A percentile compares a stretch with the other conserved stretches of the same genome.
These are phyloP conservation scores for Brevimyrus niger DNA, from an alignment of 2,113 vertebrate genomes.

Conservation along the genomic window DNA sequence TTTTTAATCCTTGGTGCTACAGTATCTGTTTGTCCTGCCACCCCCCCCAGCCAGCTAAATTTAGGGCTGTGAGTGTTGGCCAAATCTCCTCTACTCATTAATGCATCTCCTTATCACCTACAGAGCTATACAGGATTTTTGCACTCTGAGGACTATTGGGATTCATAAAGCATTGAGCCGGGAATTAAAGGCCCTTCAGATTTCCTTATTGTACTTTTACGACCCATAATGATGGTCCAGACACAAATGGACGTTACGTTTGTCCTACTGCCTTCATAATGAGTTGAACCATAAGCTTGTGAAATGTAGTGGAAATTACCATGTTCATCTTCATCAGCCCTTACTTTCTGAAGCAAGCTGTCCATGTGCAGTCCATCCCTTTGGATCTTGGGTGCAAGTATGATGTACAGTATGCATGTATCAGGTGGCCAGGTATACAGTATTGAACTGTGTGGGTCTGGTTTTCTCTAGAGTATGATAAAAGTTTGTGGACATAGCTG, in stretches of 20 bases:
- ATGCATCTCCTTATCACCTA: neutral
- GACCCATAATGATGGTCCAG: neutral
- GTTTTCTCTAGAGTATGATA: neutral
- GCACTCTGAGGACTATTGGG: neutral
- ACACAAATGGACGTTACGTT: neutral
- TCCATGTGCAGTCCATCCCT: neutral
- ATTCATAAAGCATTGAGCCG: neutral
- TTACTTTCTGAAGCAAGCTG: neutral
- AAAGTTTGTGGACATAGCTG: neutral
- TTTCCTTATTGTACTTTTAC: neutral
- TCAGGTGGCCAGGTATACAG: neutral
- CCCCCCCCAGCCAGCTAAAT: neutral
- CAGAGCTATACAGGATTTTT: neutral
- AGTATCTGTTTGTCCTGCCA: neutral
- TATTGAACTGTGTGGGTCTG: neutral
- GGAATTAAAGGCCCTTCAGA: neutral
- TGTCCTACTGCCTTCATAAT: neutral
- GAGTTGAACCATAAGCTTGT: neutral
- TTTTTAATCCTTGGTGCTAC: neutral
- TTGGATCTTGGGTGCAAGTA: neutral
- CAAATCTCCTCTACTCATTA: neutral
- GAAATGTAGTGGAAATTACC: neutral
- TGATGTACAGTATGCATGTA: neutral
- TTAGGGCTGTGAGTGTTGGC: neutral
- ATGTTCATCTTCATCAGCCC: neutral